Conservation (phyloP, 1,140 invertebrate genomes). For the Akabosia matsudoensis region DNA sequence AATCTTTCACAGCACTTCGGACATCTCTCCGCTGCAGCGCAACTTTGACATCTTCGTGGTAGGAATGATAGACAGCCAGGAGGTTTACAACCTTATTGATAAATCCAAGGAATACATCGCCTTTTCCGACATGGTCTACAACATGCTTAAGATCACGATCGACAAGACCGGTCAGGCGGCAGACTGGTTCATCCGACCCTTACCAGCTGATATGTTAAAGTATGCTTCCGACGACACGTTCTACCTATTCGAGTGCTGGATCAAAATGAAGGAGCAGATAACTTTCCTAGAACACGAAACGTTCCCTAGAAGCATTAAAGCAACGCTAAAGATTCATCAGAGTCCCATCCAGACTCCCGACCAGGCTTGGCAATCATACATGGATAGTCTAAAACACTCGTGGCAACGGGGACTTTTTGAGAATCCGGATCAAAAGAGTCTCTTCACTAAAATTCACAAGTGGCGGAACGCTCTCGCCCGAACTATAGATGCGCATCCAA, state of each 20-base stretch:
- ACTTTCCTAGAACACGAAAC: background rate
- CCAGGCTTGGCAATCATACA: background rate
- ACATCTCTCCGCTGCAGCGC: background rate
- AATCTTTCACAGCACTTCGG: background rate
- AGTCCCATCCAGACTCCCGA: background rate
- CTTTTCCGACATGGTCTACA: background rate
- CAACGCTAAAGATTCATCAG: background rate
- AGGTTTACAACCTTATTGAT: background rate
- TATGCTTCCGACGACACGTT: background rate
- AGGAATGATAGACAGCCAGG: background rate
- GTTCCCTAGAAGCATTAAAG: background rate
- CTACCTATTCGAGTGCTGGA: background rate
- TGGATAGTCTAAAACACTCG: background rate
- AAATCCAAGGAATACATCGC: background rate
- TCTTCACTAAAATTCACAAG: background rate
- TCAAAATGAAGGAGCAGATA: background rate
- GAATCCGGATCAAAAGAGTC: background rate
- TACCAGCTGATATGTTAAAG: background rate
- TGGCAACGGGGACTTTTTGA: background rate
- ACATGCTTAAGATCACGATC: background rate
- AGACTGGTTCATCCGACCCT: background rate
- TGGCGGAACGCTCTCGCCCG: background rate
- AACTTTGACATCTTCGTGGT: conserved; percentile 6
- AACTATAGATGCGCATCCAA: background rate
- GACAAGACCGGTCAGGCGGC: background rate